These are phyloP conservation scores for Opisthograptis luteolata DNA, from an alignment of 2,888 invertebrate species.

Conservation along the genomic window DNA sequence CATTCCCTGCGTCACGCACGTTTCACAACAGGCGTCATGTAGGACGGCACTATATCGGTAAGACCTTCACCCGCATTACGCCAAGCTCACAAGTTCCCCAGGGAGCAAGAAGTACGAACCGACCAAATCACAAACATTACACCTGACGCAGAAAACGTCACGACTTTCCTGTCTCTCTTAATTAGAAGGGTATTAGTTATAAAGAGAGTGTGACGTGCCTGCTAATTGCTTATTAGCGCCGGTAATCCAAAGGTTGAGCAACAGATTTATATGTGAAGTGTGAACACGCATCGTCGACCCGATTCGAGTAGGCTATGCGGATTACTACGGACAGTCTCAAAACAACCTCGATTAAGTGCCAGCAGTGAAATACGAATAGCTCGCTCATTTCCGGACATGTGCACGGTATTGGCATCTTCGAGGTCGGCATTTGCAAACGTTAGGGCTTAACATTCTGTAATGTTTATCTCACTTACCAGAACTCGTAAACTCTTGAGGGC, in stretches of 20 bases:
- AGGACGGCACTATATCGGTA: conserved; percentile 74
- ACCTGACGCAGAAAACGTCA: conserved; percentile 6
- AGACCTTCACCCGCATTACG: conserved; percentile 79
- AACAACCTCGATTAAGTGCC: conserved; percentile 36
- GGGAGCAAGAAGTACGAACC: conserved; percentile 45
- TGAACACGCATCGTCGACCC: conserved; percentile 19
- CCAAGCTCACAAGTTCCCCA: conserved; percentile 59
- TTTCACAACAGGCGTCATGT: conserved; percentile 72
- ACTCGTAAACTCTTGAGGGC: conserved; percentile 92
- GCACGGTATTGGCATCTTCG: conserved; percentile 41
- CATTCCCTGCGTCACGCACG: conserved; percentile 49
- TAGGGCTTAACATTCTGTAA: conserved; percentile 17
- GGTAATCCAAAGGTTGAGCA: conserved; percentile 38
- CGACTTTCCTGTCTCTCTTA: conserved; percentile 13
- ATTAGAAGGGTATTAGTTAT: conserved; percentile 34
- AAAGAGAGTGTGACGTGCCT: conserved; percentile 34
- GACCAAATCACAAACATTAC: conserved; percentile 24
- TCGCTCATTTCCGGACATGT: conserved; percentile 50
- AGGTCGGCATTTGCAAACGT: conserved; percentile 47
- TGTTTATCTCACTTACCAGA: conserved; percentile 81
- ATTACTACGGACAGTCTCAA: conserved; percentile 35
- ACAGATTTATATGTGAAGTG: conserved; percentile 25
- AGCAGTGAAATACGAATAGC: conserved; percentile 37
- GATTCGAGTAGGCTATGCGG: conserved; percentile 35
- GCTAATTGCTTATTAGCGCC: conserved; percentile 40